Evolutionary conservation across 2,888 invertebrate species (phyloP).

Genomic region (Megaustenia siamemsis): DNA sequence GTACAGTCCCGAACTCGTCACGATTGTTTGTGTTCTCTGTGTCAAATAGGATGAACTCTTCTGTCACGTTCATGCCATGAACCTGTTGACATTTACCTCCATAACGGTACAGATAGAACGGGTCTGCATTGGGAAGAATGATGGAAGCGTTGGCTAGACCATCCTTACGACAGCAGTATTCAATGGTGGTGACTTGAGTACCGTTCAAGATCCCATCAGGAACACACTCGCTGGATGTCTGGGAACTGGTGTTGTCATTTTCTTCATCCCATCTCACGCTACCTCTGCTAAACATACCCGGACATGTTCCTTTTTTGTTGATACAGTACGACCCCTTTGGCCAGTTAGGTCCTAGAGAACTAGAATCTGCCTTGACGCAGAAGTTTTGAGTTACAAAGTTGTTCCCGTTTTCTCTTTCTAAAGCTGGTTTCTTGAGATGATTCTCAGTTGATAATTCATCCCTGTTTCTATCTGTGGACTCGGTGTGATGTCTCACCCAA

Average conservation of each 20-base stretch:
- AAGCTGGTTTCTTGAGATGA: slow-evolving; percentile 8
- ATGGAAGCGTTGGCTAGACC: background rate
- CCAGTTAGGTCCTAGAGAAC: slow-evolving; percentile 13
- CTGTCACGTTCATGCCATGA: slow-evolving; percentile 4
- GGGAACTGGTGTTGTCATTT: background rate
- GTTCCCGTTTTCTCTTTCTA: background rate
- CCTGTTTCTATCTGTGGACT: slow-evolving; percentile 4
- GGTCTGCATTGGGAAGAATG: background rate
- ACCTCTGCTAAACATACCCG: background rate
- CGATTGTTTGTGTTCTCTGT: slow-evolving; percentile 32
- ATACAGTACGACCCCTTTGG: slow-evolving; percentile 43
- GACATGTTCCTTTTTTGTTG: slow-evolving; percentile 3
- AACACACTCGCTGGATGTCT: background rate
- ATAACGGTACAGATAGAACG: slow-evolving; percentile 41
- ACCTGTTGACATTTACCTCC: slow-evolving; percentile 38
- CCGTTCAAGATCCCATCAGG: background rate
- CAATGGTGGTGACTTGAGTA: background rate
- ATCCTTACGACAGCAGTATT: slow-evolving; percentile 40
- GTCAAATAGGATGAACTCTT: slow-evolving; percentile 34
- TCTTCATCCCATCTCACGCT: slow-evolving; percentile 10
- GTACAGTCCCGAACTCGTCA: background rate
- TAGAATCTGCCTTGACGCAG: background rate
- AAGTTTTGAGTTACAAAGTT: slow-evolving; percentile 9
- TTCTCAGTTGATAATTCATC: background rate
- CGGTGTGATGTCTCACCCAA: slow-evolving; percentile 8